Percentiles rank a stretch among this genome's conserved stretches.
phyloP scores from a whole-genome alignment of 2,797 vertebrate genomes.

The Manis crassicaudata region DNA sequence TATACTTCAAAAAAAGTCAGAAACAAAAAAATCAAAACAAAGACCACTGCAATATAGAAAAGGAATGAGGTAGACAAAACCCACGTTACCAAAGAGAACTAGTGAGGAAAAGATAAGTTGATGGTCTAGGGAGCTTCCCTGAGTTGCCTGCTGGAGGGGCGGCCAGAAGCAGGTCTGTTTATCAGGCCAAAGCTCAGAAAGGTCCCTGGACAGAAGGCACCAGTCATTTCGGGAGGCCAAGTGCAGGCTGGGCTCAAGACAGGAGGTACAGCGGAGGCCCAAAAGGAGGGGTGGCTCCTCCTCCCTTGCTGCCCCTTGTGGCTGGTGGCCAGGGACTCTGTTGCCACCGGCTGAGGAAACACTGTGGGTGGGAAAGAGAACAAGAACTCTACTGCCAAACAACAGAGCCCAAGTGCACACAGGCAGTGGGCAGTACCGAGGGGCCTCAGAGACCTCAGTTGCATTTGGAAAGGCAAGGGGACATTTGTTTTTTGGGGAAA shows the following conservation, averaged over 20 bases:
- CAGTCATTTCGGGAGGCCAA: neutral
- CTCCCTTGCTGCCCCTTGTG: neutral
- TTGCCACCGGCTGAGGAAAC: neutral
- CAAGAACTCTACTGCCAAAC: neutral
- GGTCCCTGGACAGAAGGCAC: neutral
- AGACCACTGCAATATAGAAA: neutral
- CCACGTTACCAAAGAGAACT: neutral
- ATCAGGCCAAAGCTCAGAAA: neutral
- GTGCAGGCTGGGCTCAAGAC: neutral
- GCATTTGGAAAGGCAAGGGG: neutral
- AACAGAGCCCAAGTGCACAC: neutral
- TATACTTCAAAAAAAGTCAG: too few relatives aligned
- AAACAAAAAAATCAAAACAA: too few relatives aligned
- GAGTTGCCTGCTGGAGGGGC: neutral
- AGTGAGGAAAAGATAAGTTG: neutral
- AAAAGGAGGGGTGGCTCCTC: neutral
- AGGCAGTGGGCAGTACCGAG: neutral
- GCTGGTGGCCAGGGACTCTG: neutral
- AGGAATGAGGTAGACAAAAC: neutral
- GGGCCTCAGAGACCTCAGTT: neutral
- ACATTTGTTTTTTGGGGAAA: neutral
- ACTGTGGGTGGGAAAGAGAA: neutral
- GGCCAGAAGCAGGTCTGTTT: neutral
- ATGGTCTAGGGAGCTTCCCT: neutral
- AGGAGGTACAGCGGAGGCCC: neutral